Evolutionary conservation across 2,888 invertebrate genomes (phyloP), one percentile per base, ranked within the genome.

Genomic region (Gnatocerus cornutus): DNA sequence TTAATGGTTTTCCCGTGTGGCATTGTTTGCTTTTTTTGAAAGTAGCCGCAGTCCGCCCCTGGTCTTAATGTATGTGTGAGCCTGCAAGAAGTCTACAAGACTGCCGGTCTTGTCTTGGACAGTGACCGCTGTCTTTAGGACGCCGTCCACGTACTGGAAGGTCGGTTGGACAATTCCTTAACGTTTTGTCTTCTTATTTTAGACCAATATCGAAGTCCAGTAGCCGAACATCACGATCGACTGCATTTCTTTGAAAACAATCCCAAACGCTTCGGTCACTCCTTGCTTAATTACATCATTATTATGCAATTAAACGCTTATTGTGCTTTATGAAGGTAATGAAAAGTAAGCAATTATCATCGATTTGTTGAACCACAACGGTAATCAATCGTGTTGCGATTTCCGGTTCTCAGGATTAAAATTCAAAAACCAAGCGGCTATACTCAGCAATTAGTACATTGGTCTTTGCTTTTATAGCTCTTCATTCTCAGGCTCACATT

Each of bases 11-110:
- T 62, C 62, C 62, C 33, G 46, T 62, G 62, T 50, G 53, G 63
- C 29, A 63, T 63, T 63, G 63, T 63, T 63, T 63, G 63, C 63
- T 63, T 63, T 63, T 63, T 53, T 62, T 48, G 41, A 46, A 59
- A 45, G 13, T 46, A 29, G 46, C 43, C 29, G 43, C 43, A 65
- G 66, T 67, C 66, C 66, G 66, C 58, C 66, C 66, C 66, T 67
- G 66, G 45, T 77, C 76, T 79, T 80, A 79, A 81, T 81, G 80
- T 82, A 82, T 82, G 81, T 82, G 81, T 80, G 81, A 81, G 78
- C 77, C 77, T 74, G 75, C 80, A 80, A 80, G 79, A 80, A 80
- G 75, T 79, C 77, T 77, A 77, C 77, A 78, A 78, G 66, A 81
- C 77, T 71, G 74, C 76, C 77, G 76, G 76, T 73, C 73, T 74